phyloP scores from a whole-genome alignment of 2,888 invertebrate species.

The Nomada fabriciana region DNA sequence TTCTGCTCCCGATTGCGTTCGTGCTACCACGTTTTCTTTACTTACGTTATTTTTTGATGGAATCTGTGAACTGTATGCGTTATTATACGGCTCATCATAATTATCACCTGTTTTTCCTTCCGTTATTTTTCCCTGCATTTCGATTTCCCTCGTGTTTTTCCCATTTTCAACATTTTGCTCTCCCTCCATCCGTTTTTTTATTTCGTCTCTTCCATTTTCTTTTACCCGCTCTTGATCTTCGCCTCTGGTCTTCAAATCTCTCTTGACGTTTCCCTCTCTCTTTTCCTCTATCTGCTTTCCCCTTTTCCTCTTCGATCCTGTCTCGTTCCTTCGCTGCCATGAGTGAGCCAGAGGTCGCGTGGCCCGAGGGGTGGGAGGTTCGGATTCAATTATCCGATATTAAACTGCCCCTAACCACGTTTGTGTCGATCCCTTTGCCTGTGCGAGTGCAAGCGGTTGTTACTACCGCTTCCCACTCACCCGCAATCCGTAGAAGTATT shows the following conservation, averaged over 20 bases:
- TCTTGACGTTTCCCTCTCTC: neutral
- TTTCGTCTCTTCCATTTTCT: conserved; percentile 20
- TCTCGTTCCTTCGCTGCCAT: conserved; percentile 61
- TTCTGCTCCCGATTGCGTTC: no score
- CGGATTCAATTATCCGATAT: conserved; percentile 85
- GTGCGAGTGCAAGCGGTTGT: conserved; percentile 81
- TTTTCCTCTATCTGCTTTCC: conserved; percentile 25
- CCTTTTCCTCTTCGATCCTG: conserved; percentile 35
- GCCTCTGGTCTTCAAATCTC: no score
- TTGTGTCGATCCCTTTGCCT: conserved; percentile 74
- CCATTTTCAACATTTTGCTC: neutral
- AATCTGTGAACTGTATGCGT: neutral
- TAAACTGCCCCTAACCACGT: conserved; percentile 83
- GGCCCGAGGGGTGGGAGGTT: conserved; percentile 72
- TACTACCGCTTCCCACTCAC: conserved; percentile 60
- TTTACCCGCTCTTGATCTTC: neutral
- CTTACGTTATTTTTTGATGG: neutral
- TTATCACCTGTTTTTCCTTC: neutral
- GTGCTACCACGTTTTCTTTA: no score
- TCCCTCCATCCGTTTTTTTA: neutral
- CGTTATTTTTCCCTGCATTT: conserved; percentile 13
- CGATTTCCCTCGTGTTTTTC: conserved; percentile 24
- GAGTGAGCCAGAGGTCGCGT: conserved; percentile 64
- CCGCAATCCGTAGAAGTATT: conserved; percentile 79
- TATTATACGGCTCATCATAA: neutral